Percentiles rank a stretch among this genome's conserved stretches.
Conservation (phyloP, 1,140 invertebrate genomes). For the Drosophila paulistorum region DNA sequence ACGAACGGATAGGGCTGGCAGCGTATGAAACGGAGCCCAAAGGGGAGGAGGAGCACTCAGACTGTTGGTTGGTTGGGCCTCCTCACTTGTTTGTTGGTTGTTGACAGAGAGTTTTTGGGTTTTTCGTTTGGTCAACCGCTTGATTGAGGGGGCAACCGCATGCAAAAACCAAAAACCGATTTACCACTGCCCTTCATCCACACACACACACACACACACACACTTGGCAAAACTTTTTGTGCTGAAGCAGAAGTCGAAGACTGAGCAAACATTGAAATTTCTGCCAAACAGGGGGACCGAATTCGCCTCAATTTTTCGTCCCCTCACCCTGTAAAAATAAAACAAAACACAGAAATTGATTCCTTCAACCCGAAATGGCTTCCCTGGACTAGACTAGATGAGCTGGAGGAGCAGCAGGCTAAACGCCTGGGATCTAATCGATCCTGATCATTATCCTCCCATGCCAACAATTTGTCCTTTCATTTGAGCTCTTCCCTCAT, state of each 20-base stretch:
- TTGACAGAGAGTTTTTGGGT: conserved; percentile 40
- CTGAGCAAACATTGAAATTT: conserved; percentile 17
- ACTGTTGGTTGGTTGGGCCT: conserved; percentile 9
- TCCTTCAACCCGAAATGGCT: conserved; percentile 6
- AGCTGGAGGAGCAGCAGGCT: background rate
- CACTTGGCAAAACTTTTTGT: conserved; percentile 8
- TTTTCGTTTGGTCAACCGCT: conserved; percentile 54
- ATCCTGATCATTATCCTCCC: background rate
- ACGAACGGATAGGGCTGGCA: conserved; percentile 29
- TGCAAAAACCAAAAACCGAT: conserved; percentile 55
- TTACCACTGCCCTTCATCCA: conserved; percentile 26
- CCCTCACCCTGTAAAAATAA: background rate
- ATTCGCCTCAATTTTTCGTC: background rate
- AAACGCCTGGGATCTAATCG: background rate
- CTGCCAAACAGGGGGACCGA: background rate
- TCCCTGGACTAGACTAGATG: background rate
- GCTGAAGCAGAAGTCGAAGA: conserved; percentile 4
- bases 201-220: background rate
- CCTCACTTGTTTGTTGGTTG: conserved; percentile 24
- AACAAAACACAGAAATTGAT: background rate
- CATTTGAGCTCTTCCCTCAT: conserved; percentile 13
- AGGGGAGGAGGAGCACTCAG: background rate
- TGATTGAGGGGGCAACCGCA: conserved; percentile 56
- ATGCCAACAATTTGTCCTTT: background rate
- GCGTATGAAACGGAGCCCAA: background rate